Evolutionary conservation across 2,888 invertebrate species (phyloP), one percentile per base, ranked within the genome.

Genomic region (Xestobium rufovillosum): DNA sequence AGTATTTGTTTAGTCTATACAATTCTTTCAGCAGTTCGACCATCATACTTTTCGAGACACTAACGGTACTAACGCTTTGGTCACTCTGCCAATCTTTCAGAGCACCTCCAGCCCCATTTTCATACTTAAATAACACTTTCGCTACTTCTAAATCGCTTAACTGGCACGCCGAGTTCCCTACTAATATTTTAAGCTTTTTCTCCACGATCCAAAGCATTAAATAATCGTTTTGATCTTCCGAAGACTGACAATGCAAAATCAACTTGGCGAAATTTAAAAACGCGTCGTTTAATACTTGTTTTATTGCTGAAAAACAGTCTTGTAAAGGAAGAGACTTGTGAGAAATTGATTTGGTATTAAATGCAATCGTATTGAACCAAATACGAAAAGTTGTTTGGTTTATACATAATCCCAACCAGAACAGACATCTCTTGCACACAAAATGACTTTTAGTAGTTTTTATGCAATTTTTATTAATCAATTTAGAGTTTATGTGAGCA

Each of bases 161-260:
- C 14, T 69, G 56, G 47, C 56, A 63, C 10, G 65, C 42, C 48
- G 54, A 3, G 55, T 53, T 38, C 57, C 50, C 43, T 16, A 56
- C 47, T 9, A 72, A 52, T 9, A 78, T 64, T 53, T 73, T 67
- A 9, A 79, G 57, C 39, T 73, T 69, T 49, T 72, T 75, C 50
- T 79, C 78, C 59, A 78, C 68, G 1, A 78, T 62, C 76, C 77
- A 78, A 28, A 79, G 59, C 2, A 78, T 57, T 14, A 79, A 43
- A 53, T 68, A 73, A 47, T 76, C 70, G 35, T 63, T 70, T 19
- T 67, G 63, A 11, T 56, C 50, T 1, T 66, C 53, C 0, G 69
- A 63, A 35, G 68, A 50, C 16, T 63, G 61, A 48, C 71, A 72
- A 57, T 68, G 69, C 17, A 78, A 53, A 15, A 77, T 59, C 25